Percentiles rank a stretch among this genome's conserved stretches.
Conservation (phyloP, 2,888 invertebrate species). For the Protonemura montana region DNA sequence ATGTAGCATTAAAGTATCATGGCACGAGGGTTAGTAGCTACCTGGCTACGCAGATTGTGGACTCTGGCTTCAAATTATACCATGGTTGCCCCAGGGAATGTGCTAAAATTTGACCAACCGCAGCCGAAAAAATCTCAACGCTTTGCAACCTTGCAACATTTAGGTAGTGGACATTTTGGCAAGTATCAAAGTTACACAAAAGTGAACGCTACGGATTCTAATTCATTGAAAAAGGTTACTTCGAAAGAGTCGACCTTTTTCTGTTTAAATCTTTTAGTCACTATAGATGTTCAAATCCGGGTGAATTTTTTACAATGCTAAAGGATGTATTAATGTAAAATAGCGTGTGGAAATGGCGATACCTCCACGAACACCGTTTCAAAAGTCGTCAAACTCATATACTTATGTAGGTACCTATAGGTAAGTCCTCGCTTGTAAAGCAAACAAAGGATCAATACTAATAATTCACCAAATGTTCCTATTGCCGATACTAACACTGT, state of each 20-base stretch:
- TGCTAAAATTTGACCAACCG: constrained; percentile 16
- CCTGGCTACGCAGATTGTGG: neutral
- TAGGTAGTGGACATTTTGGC: neutral
- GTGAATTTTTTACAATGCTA: neutral
- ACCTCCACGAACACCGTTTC: neutral
- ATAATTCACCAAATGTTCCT: constrained; percentile 12
- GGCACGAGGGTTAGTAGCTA: neutral
- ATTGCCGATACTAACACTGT: neutral
- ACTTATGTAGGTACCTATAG: neutral
- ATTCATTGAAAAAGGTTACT: neutral
- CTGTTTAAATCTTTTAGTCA: neutral
- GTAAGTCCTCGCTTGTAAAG: neutral
- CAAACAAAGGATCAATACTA: neutral
- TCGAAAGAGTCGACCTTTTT: neutral
- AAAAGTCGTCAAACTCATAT: neutral
- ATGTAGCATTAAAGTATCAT: neutral
- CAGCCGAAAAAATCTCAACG: neutral
- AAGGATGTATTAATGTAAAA: neutral
- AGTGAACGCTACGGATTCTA: neutral
- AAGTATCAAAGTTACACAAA: neutral
- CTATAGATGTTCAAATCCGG: neutral
- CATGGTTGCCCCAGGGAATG: neutral
- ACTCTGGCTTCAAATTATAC: neutral
- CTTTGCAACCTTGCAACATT: too few relatives aligned
- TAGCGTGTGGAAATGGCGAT: neutral